A percentile compares a stretch with the other conserved stretches of the same genome.
Conservation (phyloP, 2,113 vertebrate species). For the Prietella phreatophila region DNA sequence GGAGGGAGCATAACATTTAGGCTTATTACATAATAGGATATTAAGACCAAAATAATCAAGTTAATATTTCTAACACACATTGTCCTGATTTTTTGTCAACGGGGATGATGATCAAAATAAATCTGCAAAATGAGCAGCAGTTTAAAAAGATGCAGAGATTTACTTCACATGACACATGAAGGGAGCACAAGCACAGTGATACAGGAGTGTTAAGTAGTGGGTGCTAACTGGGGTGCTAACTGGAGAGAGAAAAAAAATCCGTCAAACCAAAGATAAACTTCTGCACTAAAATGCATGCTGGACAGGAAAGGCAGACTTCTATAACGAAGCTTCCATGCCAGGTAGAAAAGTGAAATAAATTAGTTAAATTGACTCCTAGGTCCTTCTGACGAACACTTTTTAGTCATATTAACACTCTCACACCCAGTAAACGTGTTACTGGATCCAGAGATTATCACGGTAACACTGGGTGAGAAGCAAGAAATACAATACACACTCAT, state of each 20-base stretch:
- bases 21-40: no score
- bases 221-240: not conserved
- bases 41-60: no score
- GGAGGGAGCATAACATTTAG: no score
- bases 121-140: not conserved
- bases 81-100: not conserved
- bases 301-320: not conserved
- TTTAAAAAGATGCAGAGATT: not conserved
- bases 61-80: not conserved
- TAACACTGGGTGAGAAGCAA: not conserved
- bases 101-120: not conserved
- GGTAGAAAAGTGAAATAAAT: not conserved
- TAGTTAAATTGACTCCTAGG: not conserved
- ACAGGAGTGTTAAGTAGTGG: not conserved
- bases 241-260: not conserved
- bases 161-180: not conserved
- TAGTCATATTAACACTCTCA: not conserved
- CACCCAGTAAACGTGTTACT: not conserved
- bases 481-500: not conserved
- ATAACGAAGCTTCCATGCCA: not conserved
- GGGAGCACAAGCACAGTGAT: not conserved
- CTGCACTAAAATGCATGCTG: not conserved
- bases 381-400: not conserved
- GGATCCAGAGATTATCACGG: not conserved
- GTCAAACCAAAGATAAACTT: not conserved